Evolutionary conservation across 2,113 vertebrate species (phyloP).

Genomic region (Hippocampus barbouri): DNA sequence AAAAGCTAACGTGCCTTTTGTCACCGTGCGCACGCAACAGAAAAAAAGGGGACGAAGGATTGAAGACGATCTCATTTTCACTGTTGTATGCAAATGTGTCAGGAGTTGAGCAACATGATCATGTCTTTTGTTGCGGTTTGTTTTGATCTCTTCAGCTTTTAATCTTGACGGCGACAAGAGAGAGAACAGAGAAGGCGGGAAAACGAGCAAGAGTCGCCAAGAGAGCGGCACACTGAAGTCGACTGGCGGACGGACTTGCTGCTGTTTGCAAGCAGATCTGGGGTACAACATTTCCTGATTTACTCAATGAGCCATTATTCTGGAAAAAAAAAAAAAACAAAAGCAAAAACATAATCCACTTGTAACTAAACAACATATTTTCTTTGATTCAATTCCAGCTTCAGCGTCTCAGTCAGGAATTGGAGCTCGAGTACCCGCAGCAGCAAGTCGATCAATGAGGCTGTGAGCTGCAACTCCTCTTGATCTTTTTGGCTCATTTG

Average conservation of each 20-base stretch:
- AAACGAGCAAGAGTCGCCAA: slow-evolving; percentile 45
- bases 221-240: slow-evolving; percentile 62
- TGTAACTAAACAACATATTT: slow-evolving; percentile 17
- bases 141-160: slow-evolving; percentile 63
- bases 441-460: slow-evolving; percentile 61
- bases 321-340: background rate
- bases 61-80: slow-evolving; percentile 13
- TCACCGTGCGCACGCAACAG: background rate
- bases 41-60: slow-evolving; percentile 2
- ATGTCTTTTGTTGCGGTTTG: slow-evolving; percentile 29
- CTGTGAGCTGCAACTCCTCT: slow-evolving; percentile 49
- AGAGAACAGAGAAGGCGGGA: slow-evolving; percentile 29
- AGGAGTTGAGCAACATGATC: slow-evolving; percentile 45
- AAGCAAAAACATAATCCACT: slow-evolving; percentile 13
- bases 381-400: slow-evolving; percentile 14
- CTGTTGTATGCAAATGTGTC: slow-evolving; percentile 1
- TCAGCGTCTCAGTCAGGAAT: slow-evolving; percentile 15
- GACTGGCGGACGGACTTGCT: slow-evolving; percentile 70
- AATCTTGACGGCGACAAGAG: slow-evolving; percentile 42
- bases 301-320: slow-evolving; percentile 23
- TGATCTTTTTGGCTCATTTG: slow-evolving; percentile 57
- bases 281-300: slow-evolving; percentile 42
- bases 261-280: slow-evolving; percentile 51
- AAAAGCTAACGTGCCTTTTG: slow-evolving; percentile 28
- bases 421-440: slow-evolving; percentile 15